Base-by-base conservation (phyloP, 2,113 vertebrate species). In the Erinaceus europaeus region DNA sequence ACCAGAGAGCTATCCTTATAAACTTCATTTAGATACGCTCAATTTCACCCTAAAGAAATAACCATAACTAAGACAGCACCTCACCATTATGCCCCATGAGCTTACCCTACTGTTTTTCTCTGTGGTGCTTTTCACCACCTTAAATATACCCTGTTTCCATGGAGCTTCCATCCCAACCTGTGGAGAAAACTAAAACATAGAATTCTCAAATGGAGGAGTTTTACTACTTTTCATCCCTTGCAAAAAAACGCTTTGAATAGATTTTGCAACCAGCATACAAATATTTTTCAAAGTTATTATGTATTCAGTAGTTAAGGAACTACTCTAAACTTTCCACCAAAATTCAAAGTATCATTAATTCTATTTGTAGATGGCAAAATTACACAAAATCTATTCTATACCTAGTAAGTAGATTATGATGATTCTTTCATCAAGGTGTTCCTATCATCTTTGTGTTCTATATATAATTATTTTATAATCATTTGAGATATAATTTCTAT, bases 281-380 rank as follows among this genome's bases (percentile, higher is more conserved):
- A n/a, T n/a, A n/a, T n/a, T 71, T 48, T 90, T 12, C 25, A 90
- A 29, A 90, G 80, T 36, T 88, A 80, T 73, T 23, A 29, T 46
- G 48, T 13, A 77, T 29, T 4, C 25, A 48, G 21, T 81, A 55
- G 42, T 55, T 69, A 84, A 57, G 8, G 4, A 46, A 9, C n/a
- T 73, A 13, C 88, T 73, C 42, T 42, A 52, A 29, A 76, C 17
- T 69, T 13, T 5, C 10, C 48, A 61, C 75, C 3, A 62, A 48
- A 20, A 9, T 2, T 71, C 9, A 11, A 40, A 57, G 5, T 62
- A 42, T 36, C 52, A 21, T 53, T 23, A 79, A 52, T 57, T 81
- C 46, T 32, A 68, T 48, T 90, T 84, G 76, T 1, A 82, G 11
- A 55, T 67, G 12, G 50, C 1, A 2, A 44, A 59, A 79, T 34